Evolutionary conservation across 2,797 vertebrate genomes (phyloP), one percentile per base, ranked within the genome.

Genomic region (Silurus lanzhouensis): DNA sequence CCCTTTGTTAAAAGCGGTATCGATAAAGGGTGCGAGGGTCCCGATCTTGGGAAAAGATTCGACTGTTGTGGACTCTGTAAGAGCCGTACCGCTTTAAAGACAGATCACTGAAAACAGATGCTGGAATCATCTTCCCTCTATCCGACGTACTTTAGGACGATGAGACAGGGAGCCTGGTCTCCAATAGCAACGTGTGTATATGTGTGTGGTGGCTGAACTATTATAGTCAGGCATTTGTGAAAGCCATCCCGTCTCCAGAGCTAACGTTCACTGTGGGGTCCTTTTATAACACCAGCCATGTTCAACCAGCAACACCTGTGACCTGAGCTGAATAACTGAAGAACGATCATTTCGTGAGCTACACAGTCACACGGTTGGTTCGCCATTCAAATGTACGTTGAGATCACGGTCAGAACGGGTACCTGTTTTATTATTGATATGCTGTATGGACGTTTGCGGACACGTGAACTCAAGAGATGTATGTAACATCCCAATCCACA

Each of bases 131-230:
- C 31, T 83, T 83, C 60, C 31, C 84, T 87, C 82, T 44, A 83
- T 84, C 31, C 46, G 63, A 84, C 64, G 81, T 87, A 88, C 75
- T 76, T 88, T 85, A 75, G 48, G 48, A 52, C 48, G 10, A 52
- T 3, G 38, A 38, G 38, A 38, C 38, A 5, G 48, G 48, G 76
- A 83, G 82, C 83, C 68, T 70, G 13, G 89, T 88, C 76, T 90
- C 89, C 89, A 86, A 86, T 90, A 79, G 89, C 87, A 90, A 88
- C 89, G 70, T 67, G 27, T 68, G 76, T 86, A 68, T 68, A 67
- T 75, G 83, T 83, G 48, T 38, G 48, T 67, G 85, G 60, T 71
- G 79, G 55, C 82, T 80, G n/a, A 31, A 57, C 79, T 87, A 86
- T 90, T 84, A 87, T 80, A 67, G 46, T 86, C 64, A 22, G 52